Evolutionary conservation across 2,113 vertebrate genomes (phyloP).

Genomic region (Ptychochromis oligacanthus): DNA sequence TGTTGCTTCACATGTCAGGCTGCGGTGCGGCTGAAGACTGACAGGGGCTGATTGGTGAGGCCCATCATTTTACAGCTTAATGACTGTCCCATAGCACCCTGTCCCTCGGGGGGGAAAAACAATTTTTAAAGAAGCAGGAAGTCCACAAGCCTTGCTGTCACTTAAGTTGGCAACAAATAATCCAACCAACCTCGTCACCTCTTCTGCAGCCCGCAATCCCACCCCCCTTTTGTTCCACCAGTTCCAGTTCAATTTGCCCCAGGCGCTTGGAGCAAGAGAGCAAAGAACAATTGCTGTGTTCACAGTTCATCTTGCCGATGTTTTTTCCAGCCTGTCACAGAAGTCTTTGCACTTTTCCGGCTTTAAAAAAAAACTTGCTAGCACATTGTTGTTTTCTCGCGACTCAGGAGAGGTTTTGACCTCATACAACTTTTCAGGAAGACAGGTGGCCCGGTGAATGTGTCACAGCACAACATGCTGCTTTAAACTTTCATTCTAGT

Average conservation of each 20-base stretch:
- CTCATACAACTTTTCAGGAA: not conserved
- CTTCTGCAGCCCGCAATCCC: not conserved
- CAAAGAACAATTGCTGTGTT: conserved; percentile 34
- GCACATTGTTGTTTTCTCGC: conserved; percentile 26
- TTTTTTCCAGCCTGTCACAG: conserved; percentile 71
- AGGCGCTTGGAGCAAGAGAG: conserved; percentile 43
- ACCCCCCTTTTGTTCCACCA: conserved; percentile 35
- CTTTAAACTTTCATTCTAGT: conserved; percentile 1
- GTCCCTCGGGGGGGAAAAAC: conserved; percentile 55
- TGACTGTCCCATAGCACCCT: conserved; percentile 40
- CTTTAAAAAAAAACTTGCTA: conserved; percentile 49
- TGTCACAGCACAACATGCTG: not conserved
- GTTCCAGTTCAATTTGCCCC: conserved; percentile 59
- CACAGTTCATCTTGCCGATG: conserved; percentile 70
- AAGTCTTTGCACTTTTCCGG: conserved; percentile 48
- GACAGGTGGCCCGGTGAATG: not conserved
- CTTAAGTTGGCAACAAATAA: conserved; percentile 66
- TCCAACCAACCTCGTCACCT: conserved; percentile 56
- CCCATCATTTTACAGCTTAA: conserved; percentile 48
- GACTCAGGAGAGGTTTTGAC: conserved; percentile 21
- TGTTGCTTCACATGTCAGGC: conserved; percentile 66
- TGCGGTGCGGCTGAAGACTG: conserved; percentile 35
- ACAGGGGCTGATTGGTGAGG: conserved; percentile 53
- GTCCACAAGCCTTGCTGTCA: conserved; percentile 60
- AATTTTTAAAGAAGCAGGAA: conserved; percentile 67